Evolutionary conservation across 2,113 vertebrate species (phyloP).

Genomic region (Ailuropoda melanoleuca): DNA sequence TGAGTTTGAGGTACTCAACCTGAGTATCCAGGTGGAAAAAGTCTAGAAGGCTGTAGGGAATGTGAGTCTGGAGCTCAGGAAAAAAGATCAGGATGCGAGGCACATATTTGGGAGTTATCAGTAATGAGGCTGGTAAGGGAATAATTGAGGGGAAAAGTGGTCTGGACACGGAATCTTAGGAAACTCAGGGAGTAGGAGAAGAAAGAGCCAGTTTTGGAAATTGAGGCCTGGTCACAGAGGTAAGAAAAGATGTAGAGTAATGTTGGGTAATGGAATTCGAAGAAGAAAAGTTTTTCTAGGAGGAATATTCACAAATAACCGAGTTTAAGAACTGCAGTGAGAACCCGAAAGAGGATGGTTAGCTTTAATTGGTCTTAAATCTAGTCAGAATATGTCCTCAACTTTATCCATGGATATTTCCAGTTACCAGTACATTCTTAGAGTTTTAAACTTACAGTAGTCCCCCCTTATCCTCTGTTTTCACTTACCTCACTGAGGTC

Average conservation of each 20-base stretch:
- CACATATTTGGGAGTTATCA: neutral
- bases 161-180: neutral
- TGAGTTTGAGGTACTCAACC: slow-evolving; percentile 16
- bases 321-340: neutral
- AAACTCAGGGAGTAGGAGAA: neutral
- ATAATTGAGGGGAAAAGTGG: neutral
- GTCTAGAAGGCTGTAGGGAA: neutral
- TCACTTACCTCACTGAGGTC: neutral
- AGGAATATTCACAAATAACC: slow-evolving; percentile 8
- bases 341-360: neutral
- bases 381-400: neutral
- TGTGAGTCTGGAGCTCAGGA: neutral
- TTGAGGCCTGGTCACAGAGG: neutral
- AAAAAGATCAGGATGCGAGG: neutral
- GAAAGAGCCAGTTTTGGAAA: neutral
- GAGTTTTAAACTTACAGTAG: neutral
- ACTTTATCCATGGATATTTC: neutral
- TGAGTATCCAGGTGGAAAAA: neutral
- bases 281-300: slow-evolving; percentile 38
- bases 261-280: neutral
- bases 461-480: neutral
- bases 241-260: neutral
- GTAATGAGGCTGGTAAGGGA: neutral
- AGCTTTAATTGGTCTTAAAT: slow-evolving; percentile 6
- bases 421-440: neutral